Conservation (phyloP, 2,888 invertebrate genomes). For the Brachyopa scutellaris region DNA sequence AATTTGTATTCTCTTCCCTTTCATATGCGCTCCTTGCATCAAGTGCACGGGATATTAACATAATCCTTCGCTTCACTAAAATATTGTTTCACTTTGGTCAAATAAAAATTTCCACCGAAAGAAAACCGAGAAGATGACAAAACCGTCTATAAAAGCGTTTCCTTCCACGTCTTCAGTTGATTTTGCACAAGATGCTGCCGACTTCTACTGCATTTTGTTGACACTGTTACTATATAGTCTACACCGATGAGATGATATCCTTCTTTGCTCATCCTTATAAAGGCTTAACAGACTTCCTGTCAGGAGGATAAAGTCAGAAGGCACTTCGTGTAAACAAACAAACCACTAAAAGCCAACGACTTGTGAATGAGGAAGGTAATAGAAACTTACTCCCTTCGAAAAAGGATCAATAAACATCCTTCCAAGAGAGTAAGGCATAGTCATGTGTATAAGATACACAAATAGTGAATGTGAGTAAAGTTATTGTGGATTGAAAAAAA, state of each 20-base stretch:
- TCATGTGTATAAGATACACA: too few species aligned
- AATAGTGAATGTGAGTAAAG: neutral
- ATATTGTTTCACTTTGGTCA: conserved; percentile 55
- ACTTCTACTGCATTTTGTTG: conserved; percentile 61
- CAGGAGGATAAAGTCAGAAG: conserved; percentile 34
- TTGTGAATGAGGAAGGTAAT: conserved; percentile 33
- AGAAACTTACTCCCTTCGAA: conserved; percentile 4
- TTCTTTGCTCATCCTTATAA: conserved; percentile 15
- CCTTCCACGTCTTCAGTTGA: conserved; percentile 14
- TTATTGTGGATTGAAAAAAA: neutral
- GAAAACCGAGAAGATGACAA: conserved; percentile 12
- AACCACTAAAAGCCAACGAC: conserved; percentile 69
- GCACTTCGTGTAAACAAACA: conserved; percentile 61
- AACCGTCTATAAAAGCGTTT: neutral
- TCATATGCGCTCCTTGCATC: conserved; percentile 11
- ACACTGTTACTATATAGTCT: conserved; percentile 36
- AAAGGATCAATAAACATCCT: conserved; percentile 12
- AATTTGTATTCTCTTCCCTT: conserved; percentile 25
- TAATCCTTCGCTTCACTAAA: conserved; percentile 47
- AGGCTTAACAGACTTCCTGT: conserved; percentile 32
- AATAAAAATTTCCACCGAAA: conserved; percentile 39
- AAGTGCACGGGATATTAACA: conserved; percentile 58
- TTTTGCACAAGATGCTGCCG: conserved; percentile 35
- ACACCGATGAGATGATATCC: conserved; percentile 57
- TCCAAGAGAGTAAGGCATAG: too few species aligned